Evolutionary conservation across 2,888 invertebrate species (phyloP), one percentile per base, ranked within the genome.

Genomic region (Gortyna flavago): DNA sequence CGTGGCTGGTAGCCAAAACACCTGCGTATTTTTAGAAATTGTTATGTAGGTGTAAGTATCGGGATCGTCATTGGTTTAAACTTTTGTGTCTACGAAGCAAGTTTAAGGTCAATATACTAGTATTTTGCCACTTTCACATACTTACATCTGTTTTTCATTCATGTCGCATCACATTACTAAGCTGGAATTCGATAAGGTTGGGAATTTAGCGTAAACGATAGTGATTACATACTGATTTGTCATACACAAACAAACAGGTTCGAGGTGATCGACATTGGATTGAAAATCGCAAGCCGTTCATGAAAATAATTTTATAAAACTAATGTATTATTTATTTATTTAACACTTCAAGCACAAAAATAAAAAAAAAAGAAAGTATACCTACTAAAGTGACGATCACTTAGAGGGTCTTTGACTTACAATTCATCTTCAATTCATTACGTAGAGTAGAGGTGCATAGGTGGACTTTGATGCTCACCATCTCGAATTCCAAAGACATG

Each of bases 1-100:
- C 74, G 76, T 94, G 95, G 94, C 93, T 86, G 75, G 78, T 85
- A 86, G 94, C 95, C 95, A 94, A 90, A 92, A 80, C 87, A 81
- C 73, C 77, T 81, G 85, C 81, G 88, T 93, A 92, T 92, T 92
- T 92, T 91, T 93, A 91, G 89, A 87, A 77, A 81, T 84, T 84
- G 87, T 84, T 86, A 86, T 86, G 88, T 90, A 89, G 86, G 89
- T 88, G 89, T 88, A 87, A 86, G 82, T 86, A 86, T 88, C 25
- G 64, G 66, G 75, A 77, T 82, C 67, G 87, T 84, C 84, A 80
- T 79, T 82, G 82, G 70, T 65, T 84, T 77, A 80, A 83, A 80
- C 75, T 75, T 83, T 70, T 66, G 48, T 65, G 44, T 87, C 81
- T 82, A 66, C 74, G 41, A 77, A 72, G 41, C 80, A 91, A 89